A percentile compares a stretch with the other conserved stretches of the same genome.
Conservation (phyloP, 2,888 invertebrate genomes). For the Xanthorhoe designata region DNA sequence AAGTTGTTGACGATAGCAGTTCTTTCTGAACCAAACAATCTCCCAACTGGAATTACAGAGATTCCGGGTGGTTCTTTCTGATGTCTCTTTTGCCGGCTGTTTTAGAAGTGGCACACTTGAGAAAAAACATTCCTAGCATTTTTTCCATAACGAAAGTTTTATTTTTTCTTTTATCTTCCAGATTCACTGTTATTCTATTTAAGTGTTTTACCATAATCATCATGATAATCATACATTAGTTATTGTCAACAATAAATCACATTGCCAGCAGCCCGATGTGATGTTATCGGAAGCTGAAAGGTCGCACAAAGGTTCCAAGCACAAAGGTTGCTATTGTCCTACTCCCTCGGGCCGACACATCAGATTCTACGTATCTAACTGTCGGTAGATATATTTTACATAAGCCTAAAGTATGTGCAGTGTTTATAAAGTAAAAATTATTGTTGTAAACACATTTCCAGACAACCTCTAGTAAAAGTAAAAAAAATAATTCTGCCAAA, state of each 20-base stretch:
- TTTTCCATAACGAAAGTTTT: not conserved
- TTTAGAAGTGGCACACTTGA: constrained; percentile 14
- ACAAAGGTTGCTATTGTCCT: constrained; percentile 54
- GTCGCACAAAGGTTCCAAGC: constrained; percentile 52
- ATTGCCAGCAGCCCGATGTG: constrained; percentile 50
- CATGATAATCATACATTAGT: constrained; percentile 19
- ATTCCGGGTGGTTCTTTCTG: constrained; percentile 20
- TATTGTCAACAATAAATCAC: constrained; percentile 52
- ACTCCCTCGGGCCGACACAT: constrained; percentile 40
- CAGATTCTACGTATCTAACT: constrained; percentile 36
- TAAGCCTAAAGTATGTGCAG: not conserved
- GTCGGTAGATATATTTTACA: not conserved
- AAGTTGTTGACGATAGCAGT: constrained; percentile 38
- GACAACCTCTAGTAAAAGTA: not conserved
- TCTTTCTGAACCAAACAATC: constrained; percentile 32
- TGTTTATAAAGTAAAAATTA: not conserved
- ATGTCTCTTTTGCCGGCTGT: constrained; percentile 22
- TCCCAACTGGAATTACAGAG: constrained; percentile 33
- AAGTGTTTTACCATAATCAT: not conserved
- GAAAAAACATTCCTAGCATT: not conserved
- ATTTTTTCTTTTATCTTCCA: not conserved
- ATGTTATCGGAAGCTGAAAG: constrained; percentile 54
- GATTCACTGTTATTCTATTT: not conserved
- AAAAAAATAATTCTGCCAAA: not conserved
- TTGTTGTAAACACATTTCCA: not conserved